These are phyloP conservation scores for Actinemys pallida DNA, from an alignment of 2,113 vertebrate species.

Conservation along the genomic window DNA sequence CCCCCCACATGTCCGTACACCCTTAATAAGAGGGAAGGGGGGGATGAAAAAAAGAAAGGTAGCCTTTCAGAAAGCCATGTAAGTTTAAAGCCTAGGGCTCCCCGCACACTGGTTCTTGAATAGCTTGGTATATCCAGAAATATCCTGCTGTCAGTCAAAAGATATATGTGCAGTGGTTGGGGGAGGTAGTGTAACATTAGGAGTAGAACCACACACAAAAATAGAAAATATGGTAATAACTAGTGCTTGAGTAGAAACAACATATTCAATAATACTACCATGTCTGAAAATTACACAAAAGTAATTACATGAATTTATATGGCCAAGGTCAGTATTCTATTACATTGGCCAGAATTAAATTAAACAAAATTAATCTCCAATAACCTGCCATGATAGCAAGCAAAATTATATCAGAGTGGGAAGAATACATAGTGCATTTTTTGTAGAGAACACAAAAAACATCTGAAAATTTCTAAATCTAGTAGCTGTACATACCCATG, in stretches of 20 bases:
- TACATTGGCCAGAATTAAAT: not conserved
- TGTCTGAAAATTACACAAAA: not conserved
- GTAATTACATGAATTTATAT: not conserved
- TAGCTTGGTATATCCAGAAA: not conserved
- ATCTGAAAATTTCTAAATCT: not conserved
- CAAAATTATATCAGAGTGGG: constrained; percentile 2
- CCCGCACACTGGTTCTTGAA: fast-evolving
- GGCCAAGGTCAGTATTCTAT: not conserved
- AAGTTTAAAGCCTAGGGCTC: not conserved
- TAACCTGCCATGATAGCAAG: not conserved
- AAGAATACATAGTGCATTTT: not conserved
- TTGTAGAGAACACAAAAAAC: not conserved
- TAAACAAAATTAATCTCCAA: not conserved
- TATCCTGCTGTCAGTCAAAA: not conserved
- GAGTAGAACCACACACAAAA: not conserved
- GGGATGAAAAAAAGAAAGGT: not conserved
- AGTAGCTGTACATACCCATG: fast-evolving
- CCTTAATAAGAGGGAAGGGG: not conserved
- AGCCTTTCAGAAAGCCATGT: fast-evolving
- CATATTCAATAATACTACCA: not conserved
- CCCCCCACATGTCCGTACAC: not conserved
- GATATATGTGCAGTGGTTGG: not conserved
- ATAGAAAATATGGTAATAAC: not conserved
- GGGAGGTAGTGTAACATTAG: not conserved
- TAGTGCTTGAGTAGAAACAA: not conserved